Percentiles rank a stretch among this genome's conserved stretches.
These are phyloP conservation scores for Caligus rogercresseyi DNA, from an alignment of 1,140 invertebrate species.

Conservation along the genomic window DNA sequence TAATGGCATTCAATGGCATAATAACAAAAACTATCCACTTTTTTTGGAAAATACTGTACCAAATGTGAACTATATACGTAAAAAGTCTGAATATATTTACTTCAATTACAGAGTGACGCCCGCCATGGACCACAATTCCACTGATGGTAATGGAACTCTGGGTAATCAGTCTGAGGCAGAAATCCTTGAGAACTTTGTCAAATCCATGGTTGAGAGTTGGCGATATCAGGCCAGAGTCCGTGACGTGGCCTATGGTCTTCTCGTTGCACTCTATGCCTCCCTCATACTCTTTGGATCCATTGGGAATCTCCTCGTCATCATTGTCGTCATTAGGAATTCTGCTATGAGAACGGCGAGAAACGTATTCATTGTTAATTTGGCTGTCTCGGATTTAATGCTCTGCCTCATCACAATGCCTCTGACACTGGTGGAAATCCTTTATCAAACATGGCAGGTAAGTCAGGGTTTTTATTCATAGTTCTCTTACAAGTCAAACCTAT, in stretches of 20 bases:
- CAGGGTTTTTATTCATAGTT: too few species aligned
- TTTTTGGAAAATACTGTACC: too few species aligned
- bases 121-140: too few species aligned
- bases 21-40: too few species aligned
- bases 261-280: background rate
- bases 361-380: constrained; percentile 42
- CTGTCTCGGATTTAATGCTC: constrained; percentile 39
- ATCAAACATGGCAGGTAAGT: constrained; percentile 1
- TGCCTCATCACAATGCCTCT: constrained; percentile 40
- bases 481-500: too few species aligned
- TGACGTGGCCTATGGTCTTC: background rate
- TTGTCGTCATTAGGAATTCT: background rate
- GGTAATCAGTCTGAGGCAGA: too few species aligned
- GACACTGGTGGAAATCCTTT: constrained; percentile 28
- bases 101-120: too few species aligned
- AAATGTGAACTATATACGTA: too few species aligned
- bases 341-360: constrained; percentile 41
- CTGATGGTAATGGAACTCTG: too few species aligned
- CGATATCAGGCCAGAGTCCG: background rate
- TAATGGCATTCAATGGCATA: too few species aligned
- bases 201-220: constrained; percentile 1
- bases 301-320: background rate
- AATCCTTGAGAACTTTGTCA: background rate
- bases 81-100: too few species aligned
- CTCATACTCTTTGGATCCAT: background rate